Percentiles rank a stretch among this genome's conserved stretches.
phyloP scores from a whole-genome alignment of 1,140 invertebrate species.

The Micrasema longulum region DNA sequence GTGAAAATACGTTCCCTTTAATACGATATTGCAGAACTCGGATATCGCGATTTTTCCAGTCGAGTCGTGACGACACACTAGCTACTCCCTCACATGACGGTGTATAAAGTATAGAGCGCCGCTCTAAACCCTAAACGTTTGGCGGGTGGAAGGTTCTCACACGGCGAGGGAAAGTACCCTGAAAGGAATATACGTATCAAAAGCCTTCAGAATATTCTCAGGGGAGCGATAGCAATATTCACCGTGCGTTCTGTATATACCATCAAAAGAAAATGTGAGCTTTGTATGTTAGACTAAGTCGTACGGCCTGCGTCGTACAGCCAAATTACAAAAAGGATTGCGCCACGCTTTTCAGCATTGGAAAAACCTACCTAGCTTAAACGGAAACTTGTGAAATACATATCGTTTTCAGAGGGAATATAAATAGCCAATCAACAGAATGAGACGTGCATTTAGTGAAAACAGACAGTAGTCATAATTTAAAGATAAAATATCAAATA shows the following conservation, averaged over 20 bases:
- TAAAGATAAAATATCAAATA: neutral
- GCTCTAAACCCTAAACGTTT: neutral
- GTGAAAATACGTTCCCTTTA: no score
- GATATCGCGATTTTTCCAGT: no score
- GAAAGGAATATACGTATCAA: conserved; percentile 1
- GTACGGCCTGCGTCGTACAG: neutral
- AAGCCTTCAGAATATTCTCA: conserved; percentile 8
- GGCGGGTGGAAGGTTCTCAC: neutral
- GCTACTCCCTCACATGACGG: no score
- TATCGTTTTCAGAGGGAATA: no score
- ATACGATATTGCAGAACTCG: no score
- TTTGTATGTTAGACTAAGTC: conserved; percentile 9
- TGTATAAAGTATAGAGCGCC: neutral
- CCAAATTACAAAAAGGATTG: conserved; percentile 10
- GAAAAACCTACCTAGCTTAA: neutral
- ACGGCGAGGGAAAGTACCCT: neutral
- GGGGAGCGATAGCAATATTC: conserved; percentile 7
- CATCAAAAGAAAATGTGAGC: conserved; percentile 11
- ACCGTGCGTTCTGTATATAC: neutral
- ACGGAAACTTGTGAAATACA: neutral
- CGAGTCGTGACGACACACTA: no score
- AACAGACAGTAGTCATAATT: neutral
- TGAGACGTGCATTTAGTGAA: neutral
- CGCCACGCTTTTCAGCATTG: neutral
- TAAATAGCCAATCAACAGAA: neutral